Conservation (phyloP, 2,888 invertebrate genomes). For the Hydroisotoma schaefferi region DNA sequence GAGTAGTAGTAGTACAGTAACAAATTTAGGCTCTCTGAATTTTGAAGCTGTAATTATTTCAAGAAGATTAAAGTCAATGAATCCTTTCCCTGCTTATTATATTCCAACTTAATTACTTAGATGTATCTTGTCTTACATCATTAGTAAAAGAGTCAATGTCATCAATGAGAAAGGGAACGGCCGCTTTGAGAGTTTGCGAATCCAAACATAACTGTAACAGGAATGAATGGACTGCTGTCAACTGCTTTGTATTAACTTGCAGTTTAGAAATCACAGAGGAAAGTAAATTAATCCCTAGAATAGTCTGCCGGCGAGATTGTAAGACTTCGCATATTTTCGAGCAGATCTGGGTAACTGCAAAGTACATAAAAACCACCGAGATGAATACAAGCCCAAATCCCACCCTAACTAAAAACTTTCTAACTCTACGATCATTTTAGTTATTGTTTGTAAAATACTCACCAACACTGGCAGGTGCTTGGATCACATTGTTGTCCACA, state of each 20-base stretch:
- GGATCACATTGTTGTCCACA: not conserved
- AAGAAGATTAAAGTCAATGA: not conserved
- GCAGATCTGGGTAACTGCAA: constrained; percentile 81
- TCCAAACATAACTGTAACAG: constrained; percentile 86
- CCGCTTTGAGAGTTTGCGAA: constrained; percentile 87
- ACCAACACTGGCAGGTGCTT: constrained; percentile 25
- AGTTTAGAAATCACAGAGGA: constrained; percentile 72
- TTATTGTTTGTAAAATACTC: too few species aligned
- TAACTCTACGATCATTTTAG: too few species aligned
- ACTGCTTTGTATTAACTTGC: constrained; percentile 56
- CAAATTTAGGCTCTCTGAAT: constrained; percentile 75
- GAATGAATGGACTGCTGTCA: constrained; percentile 92
- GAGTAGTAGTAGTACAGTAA: constrained; percentile 95
- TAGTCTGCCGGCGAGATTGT: constrained; percentile 71
- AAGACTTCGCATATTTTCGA: constrained; percentile 76
- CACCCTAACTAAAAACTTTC: too few species aligned
- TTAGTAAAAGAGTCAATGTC: constrained; percentile 89
- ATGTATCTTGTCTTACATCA: constrained; percentile 59
- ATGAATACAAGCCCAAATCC: not conserved
- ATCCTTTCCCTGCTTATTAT: not conserved
- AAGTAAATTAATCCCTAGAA: constrained; percentile 77
- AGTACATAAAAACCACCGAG: not conserved
- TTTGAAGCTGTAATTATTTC: constrained; percentile 19
- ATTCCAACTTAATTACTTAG: not conserved
- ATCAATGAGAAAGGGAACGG: constrained; percentile 78